These are phyloP conservation scores for Chanos chanos DNA, from an alignment of 2,797 vertebrate species.

Conservation along the genomic window DNA sequence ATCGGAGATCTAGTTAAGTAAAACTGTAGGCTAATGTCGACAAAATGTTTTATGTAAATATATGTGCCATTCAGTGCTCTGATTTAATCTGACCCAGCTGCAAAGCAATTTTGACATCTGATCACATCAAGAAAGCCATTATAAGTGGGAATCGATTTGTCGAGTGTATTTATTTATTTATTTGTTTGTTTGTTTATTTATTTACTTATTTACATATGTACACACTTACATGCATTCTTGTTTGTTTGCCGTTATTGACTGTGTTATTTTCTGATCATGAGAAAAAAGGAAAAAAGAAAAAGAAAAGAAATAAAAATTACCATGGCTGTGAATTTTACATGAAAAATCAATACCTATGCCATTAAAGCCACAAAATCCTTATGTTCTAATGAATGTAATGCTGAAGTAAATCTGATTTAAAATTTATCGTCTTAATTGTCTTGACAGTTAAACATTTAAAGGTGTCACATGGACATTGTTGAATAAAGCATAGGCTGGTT, in stretches of 20 bases:
- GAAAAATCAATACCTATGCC: no score
- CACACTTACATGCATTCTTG: background rate
- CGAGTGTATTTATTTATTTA: background rate
- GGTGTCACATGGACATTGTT: background rate
- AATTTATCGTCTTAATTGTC: no score
- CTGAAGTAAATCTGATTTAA: no score
- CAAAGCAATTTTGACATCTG: background rate
- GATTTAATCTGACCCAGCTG: background rate
- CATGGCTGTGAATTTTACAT: no score
- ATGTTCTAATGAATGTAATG: no score
- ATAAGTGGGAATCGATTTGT: background rate
- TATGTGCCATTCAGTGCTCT: no score
- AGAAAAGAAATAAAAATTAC: no score
- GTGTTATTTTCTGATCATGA: background rate
- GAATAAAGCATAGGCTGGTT: background rate
- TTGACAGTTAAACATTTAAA: background rate
- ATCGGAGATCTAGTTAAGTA: no score
- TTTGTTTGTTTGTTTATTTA: background rate
- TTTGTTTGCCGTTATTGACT: background rate
- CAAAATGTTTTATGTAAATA: no score
- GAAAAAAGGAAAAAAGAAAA: no score
- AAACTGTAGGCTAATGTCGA: no score
- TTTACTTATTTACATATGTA: background rate
- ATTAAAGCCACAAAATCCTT: no score
- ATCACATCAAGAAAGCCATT: constrained; percentile 13